phyloP scores from a whole-genome alignment of 1,140 invertebrate species.

The Phortica variegata region DNA sequence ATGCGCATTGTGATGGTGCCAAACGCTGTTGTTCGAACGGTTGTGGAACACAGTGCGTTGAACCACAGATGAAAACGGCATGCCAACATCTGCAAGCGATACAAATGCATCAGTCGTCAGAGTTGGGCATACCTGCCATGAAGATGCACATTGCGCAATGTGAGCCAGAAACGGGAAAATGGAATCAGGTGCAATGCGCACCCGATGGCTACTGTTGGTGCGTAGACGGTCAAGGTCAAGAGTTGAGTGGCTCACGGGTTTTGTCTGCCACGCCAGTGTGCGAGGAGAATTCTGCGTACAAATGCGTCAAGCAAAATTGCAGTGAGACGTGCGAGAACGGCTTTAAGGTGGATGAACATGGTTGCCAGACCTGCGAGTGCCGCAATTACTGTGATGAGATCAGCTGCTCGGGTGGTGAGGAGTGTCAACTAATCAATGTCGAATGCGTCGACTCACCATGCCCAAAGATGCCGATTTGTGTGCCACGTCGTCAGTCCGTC shows the following conservation, averaged over 20 bases:
- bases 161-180: constrained; percentile 69
- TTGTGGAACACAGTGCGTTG: constrained; percentile 78
- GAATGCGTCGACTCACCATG: constrained; percentile 64
- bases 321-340: constrained; percentile 67
- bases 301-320: constrained; percentile 67
- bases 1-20: constrained; percentile 70
- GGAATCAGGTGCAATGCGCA: constrained; percentile 76
- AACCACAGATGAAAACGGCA: constrained; percentile 71
- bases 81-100: constrained; percentile 71
- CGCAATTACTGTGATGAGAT: constrained; percentile 75
- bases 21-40: constrained; percentile 82
- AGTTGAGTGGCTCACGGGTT: constrained; percentile 66
- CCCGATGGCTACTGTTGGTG: constrained; percentile 83
- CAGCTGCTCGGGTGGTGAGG: constrained; percentile 70
- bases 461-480: constrained; percentile 75
- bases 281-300: constrained; percentile 57
- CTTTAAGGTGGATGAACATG: constrained; percentile 65
- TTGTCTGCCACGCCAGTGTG: constrained; percentile 54
- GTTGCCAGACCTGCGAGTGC: constrained; percentile 76
- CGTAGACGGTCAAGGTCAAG: constrained; percentile 80
- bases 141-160: constrained; percentile 80
- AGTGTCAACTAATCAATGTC: constrained; percentile 63
- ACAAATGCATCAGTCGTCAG: constrained; percentile 73
- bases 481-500: constrained; percentile 74
- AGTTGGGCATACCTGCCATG: constrained; percentile 71